phyloP scores from a whole-genome alignment of 2,113 vertebrate genomes.

The Pelodiscus sinensis region DNA sequence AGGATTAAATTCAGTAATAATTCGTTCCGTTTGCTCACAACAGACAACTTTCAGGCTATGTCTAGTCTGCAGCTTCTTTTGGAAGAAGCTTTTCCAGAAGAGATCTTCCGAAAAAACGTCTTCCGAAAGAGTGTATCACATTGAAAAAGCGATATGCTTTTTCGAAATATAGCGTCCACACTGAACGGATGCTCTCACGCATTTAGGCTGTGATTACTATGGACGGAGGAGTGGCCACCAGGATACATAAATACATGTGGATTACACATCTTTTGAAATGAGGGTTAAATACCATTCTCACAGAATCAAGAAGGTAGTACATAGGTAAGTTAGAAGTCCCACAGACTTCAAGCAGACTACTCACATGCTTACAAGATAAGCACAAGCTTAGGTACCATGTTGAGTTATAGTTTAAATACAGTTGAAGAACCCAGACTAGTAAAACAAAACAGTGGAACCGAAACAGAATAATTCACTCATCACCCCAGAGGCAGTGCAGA shows the following conservation, averaged over 20 bases:
- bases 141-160: no score
- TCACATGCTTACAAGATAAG: not conserved
- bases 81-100: no score
- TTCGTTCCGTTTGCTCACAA: constrained; percentile 75
- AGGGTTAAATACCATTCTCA: not conserved
- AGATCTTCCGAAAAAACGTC: no score
- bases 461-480: not conserved
- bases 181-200: no score
- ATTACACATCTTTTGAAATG: not conserved
- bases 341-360: not conserved
- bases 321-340: not conserved
- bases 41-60: constrained; percentile 75
- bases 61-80: no score
- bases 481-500: not conserved
- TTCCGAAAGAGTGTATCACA: no score
- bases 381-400: not conserved
- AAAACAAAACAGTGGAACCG: not conserved
- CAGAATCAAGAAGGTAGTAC: not conserved
- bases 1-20: constrained; percentile 76
- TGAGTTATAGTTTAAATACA: not conserved
- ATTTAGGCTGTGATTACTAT: no score
- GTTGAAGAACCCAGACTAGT: not conserved
- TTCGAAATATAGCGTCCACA: no score
- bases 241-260: not conserved
- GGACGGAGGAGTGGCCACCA: no score